Conservation (phyloP, 1,140 invertebrate species). For the Drosophila chauvacae region DNA sequence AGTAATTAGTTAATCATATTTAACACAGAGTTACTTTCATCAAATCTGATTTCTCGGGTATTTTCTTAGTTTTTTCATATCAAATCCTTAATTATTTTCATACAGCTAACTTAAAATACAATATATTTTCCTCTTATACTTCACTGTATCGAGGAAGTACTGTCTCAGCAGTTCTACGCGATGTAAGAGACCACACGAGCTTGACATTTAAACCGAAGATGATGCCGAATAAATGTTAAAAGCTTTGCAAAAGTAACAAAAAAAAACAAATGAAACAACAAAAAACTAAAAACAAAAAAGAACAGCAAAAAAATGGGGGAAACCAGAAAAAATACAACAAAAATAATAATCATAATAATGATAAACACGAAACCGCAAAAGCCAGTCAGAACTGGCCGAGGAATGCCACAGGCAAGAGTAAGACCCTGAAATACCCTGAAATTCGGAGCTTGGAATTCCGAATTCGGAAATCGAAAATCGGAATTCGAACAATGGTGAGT, state of each 20-base stretch:
- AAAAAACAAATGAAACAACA: constrained; percentile 40
- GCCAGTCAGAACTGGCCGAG: constrained; percentile 45
- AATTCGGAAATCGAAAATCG: constrained; percentile 4
- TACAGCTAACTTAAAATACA: not conserved
- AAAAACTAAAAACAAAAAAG: constrained; percentile 23
- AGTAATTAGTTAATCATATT: not conserved
- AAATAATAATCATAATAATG: constrained; percentile 66
- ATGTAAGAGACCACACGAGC: constrained; percentile 59
- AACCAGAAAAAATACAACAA: constrained; percentile 53
- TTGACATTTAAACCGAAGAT: constrained; percentile 73
- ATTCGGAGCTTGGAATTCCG: not conserved
- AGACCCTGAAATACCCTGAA: constrained; percentile 32
- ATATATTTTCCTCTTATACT: not conserved
- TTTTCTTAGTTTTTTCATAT: not conserved
- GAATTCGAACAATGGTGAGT: constrained; percentile 1
- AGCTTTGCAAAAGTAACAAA: constrained; percentile 47
- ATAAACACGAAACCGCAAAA: constrained; percentile 61
- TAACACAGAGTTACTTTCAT: not conserved
- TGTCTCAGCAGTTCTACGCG: too few relatives aligned
- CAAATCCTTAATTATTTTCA: not conserved
- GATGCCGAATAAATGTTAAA: constrained; percentile 68
- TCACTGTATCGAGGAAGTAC: not conserved
- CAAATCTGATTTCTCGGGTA: too few relatives aligned
- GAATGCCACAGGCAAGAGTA: constrained; percentile 20
- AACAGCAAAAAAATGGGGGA: constrained; percentile 14